Percentiles rank a stretch among this genome's conserved stretches.
Evolutionary conservation across 2,113 vertebrate genomes (phyloP).

Genomic region (Pao palembangensis): DNA sequence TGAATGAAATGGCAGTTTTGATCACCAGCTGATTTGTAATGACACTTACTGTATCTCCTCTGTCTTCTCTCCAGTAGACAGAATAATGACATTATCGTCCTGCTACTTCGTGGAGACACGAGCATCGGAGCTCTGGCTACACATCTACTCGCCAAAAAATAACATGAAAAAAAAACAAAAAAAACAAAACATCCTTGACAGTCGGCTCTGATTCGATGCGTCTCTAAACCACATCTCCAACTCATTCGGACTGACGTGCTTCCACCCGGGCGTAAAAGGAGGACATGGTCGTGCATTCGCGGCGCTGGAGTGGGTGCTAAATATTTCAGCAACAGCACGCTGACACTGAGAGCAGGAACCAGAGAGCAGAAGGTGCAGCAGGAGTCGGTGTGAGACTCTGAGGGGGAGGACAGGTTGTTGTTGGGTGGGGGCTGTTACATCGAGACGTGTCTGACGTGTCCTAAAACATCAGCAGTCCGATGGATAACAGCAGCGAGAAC

Average conservation of each 20-base stretch:
- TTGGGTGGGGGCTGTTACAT: conserved; percentile 33
- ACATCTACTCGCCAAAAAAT: neutral
- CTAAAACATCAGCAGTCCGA: conserved; percentile 45
- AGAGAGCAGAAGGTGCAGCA: conserved; percentile 12
- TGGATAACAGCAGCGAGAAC: conserved; percentile 31
- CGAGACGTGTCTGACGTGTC: conserved; percentile 46
- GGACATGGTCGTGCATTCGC: conserved; percentile 23
- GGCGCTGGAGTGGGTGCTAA: conserved; percentile 52
- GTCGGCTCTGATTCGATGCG: conserved; percentile 32
- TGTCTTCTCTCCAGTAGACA: conserved; percentile 27
- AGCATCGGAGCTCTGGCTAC: neutral
- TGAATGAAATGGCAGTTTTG: conserved; percentile 52
- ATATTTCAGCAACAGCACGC: conserved; percentile 64
- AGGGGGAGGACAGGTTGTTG: conserved; percentile 44
- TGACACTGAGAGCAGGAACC: conserved; percentile 32
- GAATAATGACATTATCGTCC: conserved; percentile 5
- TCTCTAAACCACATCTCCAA: conserved; percentile 18
- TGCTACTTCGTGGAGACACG: conserved; percentile 1
- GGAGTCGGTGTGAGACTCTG: conserved; percentile 14
- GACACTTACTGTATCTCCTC: conserved; percentile 47
- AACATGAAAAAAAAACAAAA: neutral
- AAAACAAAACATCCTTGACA: conserved; percentile 26
- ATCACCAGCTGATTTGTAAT: conserved; percentile 52
- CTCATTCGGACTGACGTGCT: conserved; percentile 33
- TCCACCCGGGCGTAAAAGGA: conserved; percentile 43